phyloP scores from a whole-genome alignment of 2,888 invertebrate species.

The Himalopsyche anomala region DNA sequence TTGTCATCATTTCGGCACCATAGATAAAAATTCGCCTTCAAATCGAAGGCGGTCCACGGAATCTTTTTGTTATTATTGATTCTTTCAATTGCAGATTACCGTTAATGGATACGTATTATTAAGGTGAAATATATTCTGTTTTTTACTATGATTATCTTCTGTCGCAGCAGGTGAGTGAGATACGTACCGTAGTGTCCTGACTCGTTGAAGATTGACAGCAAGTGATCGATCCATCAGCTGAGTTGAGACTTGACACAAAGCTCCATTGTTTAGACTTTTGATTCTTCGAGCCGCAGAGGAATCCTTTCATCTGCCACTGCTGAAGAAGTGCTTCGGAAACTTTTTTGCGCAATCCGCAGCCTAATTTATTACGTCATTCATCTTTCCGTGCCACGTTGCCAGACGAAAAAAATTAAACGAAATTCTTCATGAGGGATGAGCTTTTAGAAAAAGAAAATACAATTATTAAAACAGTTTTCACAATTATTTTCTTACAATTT shows the following conservation, averaged over 20 bases:
- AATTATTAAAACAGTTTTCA: no score
- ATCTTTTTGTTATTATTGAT: no score
- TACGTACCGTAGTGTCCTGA: neutral
- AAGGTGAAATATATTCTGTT: neutral
- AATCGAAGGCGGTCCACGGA: no score
- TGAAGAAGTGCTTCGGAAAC: constrained; percentile 11
- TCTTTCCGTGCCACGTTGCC: neutral
- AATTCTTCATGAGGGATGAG: neutral
- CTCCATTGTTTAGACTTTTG: constrained; percentile 41
- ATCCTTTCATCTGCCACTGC: constrained; percentile 25
- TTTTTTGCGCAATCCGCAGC: constrained; percentile 3
- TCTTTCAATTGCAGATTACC: no score
- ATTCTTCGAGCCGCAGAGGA: neutral
- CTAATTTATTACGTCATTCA: constrained; percentile 28
- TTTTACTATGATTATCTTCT: neutral
- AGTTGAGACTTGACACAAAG: constrained; percentile 7
- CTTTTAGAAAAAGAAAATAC: neutral
- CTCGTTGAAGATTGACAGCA: constrained; percentile 6
- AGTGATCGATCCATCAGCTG: constrained; percentile 42
- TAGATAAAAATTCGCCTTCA: no score
- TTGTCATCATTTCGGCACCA: no score
- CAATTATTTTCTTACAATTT: no score
- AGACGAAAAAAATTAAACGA: neutral
- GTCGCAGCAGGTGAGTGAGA: neutral
- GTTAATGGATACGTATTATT: no score